A percentile compares a stretch with the other conserved stretches of the same genome.
Conservation (phyloP, 1,140 invertebrate species). For the Fopius arisanus region DNA sequence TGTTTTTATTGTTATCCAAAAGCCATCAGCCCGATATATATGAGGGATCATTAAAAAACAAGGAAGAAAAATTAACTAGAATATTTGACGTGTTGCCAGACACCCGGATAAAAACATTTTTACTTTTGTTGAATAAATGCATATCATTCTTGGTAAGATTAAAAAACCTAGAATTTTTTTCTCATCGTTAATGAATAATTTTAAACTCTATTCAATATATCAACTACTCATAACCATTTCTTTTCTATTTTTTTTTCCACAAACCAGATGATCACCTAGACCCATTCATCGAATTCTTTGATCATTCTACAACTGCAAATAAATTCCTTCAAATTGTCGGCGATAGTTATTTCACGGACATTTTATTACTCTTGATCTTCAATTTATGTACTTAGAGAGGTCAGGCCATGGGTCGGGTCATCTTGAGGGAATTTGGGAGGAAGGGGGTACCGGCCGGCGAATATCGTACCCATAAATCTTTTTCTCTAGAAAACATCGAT, state of each 20-base stretch:
- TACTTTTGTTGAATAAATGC: conserved; percentile 16
- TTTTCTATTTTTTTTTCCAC: conserved; percentile 1
- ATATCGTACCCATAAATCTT: conserved; percentile 48
- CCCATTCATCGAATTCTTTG: background rate
- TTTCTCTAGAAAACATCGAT: conserved; percentile 55
- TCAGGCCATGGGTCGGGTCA: background rate
- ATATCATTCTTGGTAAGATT: background rate
- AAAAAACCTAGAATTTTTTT: conserved; percentile 35
- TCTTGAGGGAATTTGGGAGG: background rate
- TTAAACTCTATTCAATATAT: conserved; percentile 64
- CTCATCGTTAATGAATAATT: conserved; percentile 47
- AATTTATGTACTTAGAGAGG: background rate
- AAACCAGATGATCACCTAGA: conserved; percentile 23
- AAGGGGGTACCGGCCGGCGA: conserved; percentile 33
- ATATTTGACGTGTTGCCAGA: conserved; percentile 36
- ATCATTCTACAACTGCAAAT: background rate
- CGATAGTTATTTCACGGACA: background rate
- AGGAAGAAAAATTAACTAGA: conserved; percentile 22
- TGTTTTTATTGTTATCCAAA: background rate
- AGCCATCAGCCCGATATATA: conserved; percentile 5
- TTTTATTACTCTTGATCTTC: background rate
- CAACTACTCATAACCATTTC: conserved; percentile 61
- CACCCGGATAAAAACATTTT: conserved; percentile 41
- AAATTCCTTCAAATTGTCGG: background rate
- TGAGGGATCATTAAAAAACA: background rate